Conservation (phyloP, 2,113 vertebrate species). For the Xenotilapia flavipinnis region DNA sequence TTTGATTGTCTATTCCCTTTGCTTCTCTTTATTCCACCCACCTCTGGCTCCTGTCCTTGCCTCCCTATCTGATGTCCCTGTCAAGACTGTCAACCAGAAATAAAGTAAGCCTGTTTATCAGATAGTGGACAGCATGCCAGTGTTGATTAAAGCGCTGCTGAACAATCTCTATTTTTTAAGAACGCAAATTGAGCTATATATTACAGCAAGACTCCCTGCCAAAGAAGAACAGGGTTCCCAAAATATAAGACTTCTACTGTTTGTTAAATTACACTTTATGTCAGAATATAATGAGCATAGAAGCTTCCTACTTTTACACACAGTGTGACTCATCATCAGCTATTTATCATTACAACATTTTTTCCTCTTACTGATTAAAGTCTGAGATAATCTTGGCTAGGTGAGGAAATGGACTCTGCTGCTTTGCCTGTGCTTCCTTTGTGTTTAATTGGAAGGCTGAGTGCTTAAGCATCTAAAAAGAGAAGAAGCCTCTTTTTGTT, state of each 20-base stretch:
- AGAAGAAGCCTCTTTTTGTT: background rate
- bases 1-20: background rate
- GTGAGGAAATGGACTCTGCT: background rate
- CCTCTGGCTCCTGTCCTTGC: background rate
- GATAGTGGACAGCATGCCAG: slow-evolving; percentile 4
- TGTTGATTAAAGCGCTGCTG: slow-evolving; percentile 41
- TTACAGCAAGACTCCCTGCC: slow-evolving; percentile 4
- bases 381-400: background rate
- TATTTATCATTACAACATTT: background rate
- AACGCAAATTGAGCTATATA: slow-evolving; percentile 33
- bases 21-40: background rate
- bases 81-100: slow-evolving; percentile 44
- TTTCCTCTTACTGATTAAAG: slow-evolving; percentile 16
- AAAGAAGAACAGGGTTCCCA: background rate
- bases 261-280: background rate
- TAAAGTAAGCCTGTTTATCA: slow-evolving; percentile 52
- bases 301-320: background rate
- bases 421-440: background rate
- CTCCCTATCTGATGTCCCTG: slow-evolving; percentile 32
- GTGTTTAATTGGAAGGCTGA: background rate
- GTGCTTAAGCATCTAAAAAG: background rate
- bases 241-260: background rate
- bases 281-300: background rate
- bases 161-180: slow-evolving; percentile 34
- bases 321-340: background rate